Conservation (phyloP, 2,888 invertebrate species). For the Vannuccia rotundouncinata region DNA sequence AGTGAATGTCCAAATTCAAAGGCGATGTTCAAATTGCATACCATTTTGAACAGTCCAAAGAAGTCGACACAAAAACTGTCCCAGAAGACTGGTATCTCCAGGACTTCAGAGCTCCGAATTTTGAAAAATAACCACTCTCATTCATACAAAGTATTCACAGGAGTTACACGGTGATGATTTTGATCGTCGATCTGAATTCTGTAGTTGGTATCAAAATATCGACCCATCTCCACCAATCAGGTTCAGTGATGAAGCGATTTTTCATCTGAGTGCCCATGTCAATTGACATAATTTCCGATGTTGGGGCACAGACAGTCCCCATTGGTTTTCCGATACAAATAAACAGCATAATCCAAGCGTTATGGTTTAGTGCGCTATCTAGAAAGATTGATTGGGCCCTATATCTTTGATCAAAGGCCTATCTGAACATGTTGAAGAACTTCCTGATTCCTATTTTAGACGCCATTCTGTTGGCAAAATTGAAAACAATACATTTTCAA, state of each 20-base stretch:
- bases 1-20: no score
- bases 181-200: slow-evolving; percentile 4
- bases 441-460: slow-evolving; percentile 22
- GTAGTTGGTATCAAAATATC: slow-evolving; percentile 20
- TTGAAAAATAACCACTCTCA: no score
- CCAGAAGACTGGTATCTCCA: no score
- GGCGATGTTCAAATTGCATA: no score
- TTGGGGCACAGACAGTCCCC: slow-evolving; percentile 6
- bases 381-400: slow-evolving; percentile 4
- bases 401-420: not conserved
- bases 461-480: not conserved
- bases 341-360: not conserved
- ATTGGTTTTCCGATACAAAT: slow-evolving; percentile 13
- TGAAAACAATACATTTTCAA: not conserved
- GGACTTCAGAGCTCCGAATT: no score
- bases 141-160: no score
- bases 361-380: slow-evolving; percentile 8
- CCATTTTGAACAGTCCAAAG: no score
- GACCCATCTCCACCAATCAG: not conserved
- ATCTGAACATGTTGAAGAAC: slow-evolving; percentile 21
- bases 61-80: no score
- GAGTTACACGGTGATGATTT: slow-evolving; percentile 1
- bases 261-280: slow-evolving; percentile 2
- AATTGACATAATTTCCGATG: slow-evolving; percentile 7
- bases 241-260: not conserved